Evolutionary conservation across 2,113 vertebrate species (phyloP).

Genomic region (Phoxinus phoxinus): DNA sequence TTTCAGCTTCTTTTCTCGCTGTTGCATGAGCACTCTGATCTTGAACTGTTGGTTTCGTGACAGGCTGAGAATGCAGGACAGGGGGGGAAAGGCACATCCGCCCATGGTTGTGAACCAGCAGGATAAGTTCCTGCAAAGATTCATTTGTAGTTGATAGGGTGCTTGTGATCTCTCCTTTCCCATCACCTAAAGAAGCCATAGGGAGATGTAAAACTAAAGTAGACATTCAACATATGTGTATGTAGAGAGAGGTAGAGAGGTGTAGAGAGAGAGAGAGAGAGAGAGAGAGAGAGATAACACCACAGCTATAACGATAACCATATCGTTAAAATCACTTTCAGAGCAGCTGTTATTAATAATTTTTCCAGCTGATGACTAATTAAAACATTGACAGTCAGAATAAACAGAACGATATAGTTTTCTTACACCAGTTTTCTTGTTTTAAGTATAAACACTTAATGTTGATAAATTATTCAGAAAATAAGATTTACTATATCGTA

Average conservation of each 20-base stretch:
- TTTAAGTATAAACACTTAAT: too few species aligned
- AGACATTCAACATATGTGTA: background rate
- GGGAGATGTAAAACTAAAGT: background rate
- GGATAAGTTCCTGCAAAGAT: slow-evolving; percentile 45
- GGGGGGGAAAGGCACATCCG: slow-evolving; percentile 52
- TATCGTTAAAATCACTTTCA: too few species aligned
- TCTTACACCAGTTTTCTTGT: too few species aligned
- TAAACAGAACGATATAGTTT: too few species aligned
- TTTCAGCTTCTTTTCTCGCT: slow-evolving; percentile 45
- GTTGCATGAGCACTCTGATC: background rate
- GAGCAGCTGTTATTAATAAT: too few species aligned
- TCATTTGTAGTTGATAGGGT: slow-evolving; percentile 38
- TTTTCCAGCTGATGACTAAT: too few species aligned
- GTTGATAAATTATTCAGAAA: too few species aligned
- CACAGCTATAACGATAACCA: too few species aligned
- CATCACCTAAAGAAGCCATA: slow-evolving; percentile 18
- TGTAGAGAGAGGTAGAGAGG: background rate
- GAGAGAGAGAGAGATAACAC: too few species aligned
- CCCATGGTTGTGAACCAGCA: slow-evolving; percentile 51
- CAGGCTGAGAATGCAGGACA: slow-evolving; percentile 10
- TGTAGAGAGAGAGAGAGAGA: too few species aligned
- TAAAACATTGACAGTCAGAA: too few species aligned
- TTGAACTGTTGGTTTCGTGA: background rate
- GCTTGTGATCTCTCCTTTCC: background rate
- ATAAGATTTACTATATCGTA: too few species aligned